Evolutionary conservation across 2,888 invertebrate species (phyloP), one percentile per base, ranked within the genome.

Genomic region (Synanthedon vespiformis): DNA sequence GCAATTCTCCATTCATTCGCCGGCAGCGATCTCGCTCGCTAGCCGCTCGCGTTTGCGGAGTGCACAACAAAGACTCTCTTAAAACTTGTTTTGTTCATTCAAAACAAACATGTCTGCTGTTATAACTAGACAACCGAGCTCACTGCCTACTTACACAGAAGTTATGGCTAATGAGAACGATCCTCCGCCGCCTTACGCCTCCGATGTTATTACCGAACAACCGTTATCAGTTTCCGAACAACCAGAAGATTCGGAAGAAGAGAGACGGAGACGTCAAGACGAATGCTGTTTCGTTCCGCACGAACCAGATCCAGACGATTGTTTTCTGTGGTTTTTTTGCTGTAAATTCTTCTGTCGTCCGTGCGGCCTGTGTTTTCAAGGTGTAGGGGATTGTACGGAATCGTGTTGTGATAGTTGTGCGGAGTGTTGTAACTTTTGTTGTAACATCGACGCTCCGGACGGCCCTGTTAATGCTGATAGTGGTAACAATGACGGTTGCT

Each of bases 391-490:
- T 2, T 69, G 68, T 51, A 63, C 65, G 0, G 68, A 71, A 3
- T 50, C 16, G 0, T 68, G 65, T 53, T 70, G 64, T 40, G 63
- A 68, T 1, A 53, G 56, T 0, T 72, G 67, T 52, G 70, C 68
- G 0, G 53, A 57, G 40, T 63, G 64, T 49, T 55, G 68, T 8
- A 61, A 51, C 6, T 54, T 60, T 18, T 69, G 72, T 48, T 74
- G 74, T 10, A 55, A 59, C 48, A 49, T 40, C 2, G 34, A 49
- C n/a, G 27, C 10, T 13, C 49, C 49, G n/a, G 34, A 49, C 22
- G 18, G 22, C 16, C 18, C 50, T 49, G 52, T 49, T 3, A 14
- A 18, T 11, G 44, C 40, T n/a, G 44, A 49, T 13, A 22, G 27
- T 34, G 51, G 44, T 6, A 40, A 44, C 5, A 40, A 40, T 11